Evolutionary conservation across 2,888 invertebrate species (phyloP), one percentile per base, ranked within the genome.

Genomic region (Oegoconia quadripuncta): DNA sequence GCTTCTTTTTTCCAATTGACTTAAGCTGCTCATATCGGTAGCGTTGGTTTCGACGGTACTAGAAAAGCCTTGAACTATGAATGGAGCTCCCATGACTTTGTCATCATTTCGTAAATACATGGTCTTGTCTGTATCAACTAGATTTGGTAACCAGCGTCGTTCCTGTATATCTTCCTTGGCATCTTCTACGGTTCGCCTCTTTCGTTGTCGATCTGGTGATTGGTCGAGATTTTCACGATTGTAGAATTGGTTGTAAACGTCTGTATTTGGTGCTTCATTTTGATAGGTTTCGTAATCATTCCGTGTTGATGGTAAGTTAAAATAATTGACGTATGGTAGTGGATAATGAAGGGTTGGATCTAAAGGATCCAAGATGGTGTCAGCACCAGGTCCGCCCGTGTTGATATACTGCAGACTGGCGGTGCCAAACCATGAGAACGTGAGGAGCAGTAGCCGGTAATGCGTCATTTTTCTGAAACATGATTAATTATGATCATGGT

Each of bases 381-480:
- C 74, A 0, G 58, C 51, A 1, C 46, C 62, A 0, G 68, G 54
- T 0, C 59, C 72, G 0, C 61, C 72, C 3, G 64, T 68, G 61
- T 66, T 73, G 52, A 86, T 75, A 64, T 76, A 78, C 55, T 86
- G 86, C 3, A 76, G 76, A 34, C 78, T 74, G 39, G 60, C 86
- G 9, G 66, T 50, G 39, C 84, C 77, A 39, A 84, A 50, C 71
- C 82, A 84, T 1, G 78, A 70, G 48, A 78, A 55, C 1, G 70
- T 63, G 50, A 84, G 62, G 46, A 86, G 62, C n/a, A n/a, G n/a
- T 22, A 86, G 66, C 80, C 77, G 79, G 41, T 73, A 77, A 55
- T 67, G 67, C 34, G 70, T 62, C 86, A 87, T 87, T 50, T 26
- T 78, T 72, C 84, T 83, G 82, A 12, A 75, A 78, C n/a, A n/a